Evolutionary conservation across 2,888 invertebrate species (phyloP), one percentile per base, ranked within the genome.

Genomic region (Hypomecis punctinalis): DNA sequence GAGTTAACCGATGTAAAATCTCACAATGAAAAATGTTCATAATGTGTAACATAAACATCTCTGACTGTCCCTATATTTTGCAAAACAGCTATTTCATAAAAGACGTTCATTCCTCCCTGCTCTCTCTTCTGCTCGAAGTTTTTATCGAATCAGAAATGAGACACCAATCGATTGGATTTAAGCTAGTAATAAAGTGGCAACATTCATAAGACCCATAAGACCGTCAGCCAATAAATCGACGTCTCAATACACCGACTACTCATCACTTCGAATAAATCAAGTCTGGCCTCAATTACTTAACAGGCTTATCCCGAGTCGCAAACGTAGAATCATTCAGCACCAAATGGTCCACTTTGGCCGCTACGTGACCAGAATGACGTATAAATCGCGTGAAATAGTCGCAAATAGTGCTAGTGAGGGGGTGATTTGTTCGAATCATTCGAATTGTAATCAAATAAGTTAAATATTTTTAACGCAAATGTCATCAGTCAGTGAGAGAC

Each of bases 301-400:
- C 78, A 76, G 78, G 78, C 82, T 83, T 83, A 82, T 81, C 79
- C 79, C 78, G 73, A 76, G 81, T 82, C 83, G 82, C 80, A 72
- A 76, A 74, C 79, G 83, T 75, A 78, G 78, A 85, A 82, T 84
- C 83, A 86, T 87, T 87, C 82, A 83, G 62, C 60, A 68, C 80
- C 83, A 83, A 88, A 88, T 85, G 84, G 83, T 81, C 80, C 88
- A 89, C 88, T 89, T 86, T 82, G 78, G 80, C 76, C 69, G 77
- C 73, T 81, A 89, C 90, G 90, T 90, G 90, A 88, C 88, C 82
- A 78, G 86, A 87, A 89, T 89, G 74, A 83, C 79, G 81, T 85
- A 89, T 89, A 89, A 90, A 89, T 88, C 85, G 85, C 70, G 77
- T 77, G 71, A 81, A 82, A 84, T 82, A 75, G 84, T 77, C 77